Percentiles rank a stretch among this genome's conserved stretches.
Conservation (phyloP, 1,140 invertebrate genomes). For the Papilio polyxenes region DNA sequence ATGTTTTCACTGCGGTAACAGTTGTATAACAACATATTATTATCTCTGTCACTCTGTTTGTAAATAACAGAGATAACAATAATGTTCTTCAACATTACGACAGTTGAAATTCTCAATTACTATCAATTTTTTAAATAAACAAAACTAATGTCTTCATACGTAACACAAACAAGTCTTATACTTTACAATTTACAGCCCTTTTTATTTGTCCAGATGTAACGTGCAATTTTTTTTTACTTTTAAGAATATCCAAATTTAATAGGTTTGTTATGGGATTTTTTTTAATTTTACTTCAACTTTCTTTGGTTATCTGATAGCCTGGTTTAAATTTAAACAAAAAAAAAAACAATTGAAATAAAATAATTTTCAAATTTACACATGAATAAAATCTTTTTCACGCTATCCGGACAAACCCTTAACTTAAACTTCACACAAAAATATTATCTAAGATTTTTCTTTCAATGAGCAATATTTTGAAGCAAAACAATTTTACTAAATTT, state of each 20-base stretch:
- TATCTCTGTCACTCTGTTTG: background rate
- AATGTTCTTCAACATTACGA: background rate
- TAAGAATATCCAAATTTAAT: background rate
- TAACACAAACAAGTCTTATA: slow-evolving; percentile 58
- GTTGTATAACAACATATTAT: background rate
- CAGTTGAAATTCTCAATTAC: background rate
- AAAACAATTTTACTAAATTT: background rate
- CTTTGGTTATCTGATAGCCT: background rate
- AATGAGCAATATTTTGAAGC: slow-evolving; percentile 15
- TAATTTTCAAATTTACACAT: background rate
- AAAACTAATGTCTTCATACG: slow-evolving; percentile 45
- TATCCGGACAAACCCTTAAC: slow-evolving; percentile 8
- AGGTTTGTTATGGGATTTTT: background rate
- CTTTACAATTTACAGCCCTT: slow-evolving; percentile 62
- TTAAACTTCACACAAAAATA: slow-evolving; percentile 38
- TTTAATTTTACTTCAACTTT: background rate
- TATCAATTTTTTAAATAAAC: slow-evolving; percentile 11
- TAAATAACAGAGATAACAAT: background rate
- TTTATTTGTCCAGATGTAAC: slow-evolving; percentile 26
- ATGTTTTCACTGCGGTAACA: background rate
- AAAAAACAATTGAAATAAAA: background rate
- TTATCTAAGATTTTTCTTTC: slow-evolving; percentile 11
- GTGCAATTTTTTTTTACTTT: background rate
- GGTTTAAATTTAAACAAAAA: background rate
- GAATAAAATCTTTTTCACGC: background rate